Evolutionary conservation across 1,140 invertebrate species (phyloP), one percentile per base, ranked within the genome.

Genomic region (Diorhabda elongata): DNA sequence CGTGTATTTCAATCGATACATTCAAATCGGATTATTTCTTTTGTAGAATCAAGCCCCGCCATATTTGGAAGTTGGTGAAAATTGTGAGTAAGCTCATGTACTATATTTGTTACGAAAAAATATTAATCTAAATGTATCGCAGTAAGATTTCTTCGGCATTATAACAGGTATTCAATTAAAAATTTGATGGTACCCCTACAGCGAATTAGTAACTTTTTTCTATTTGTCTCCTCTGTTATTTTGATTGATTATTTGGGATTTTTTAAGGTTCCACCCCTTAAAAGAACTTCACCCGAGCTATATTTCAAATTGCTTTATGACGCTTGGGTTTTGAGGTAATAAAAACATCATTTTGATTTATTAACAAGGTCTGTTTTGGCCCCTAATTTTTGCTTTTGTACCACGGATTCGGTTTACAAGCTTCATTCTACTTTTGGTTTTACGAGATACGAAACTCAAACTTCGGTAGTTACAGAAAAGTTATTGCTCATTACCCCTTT

Each of bases 291-390:
- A 63, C 42, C n/a, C 61, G 26, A 45, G 11, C 42, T 44, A 44
- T 8, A 42, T 63, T 43, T 63, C 47, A 66, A 66, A 66, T 66
- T 66, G 64, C 58, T 66, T 66, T 66, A 66, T 58, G 64, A 43
- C 64, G 11, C 26, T 4, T 57, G 64, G 64, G 47, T 66, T 66
- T 57, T 56, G 47, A 57, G 44, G 64, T 66, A 58, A 66, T 66
- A 66, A 66, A 66, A 66, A 66, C 64, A 66, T 66, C 64, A 66
- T 57, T 66, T 58, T 66, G 64, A 66, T 66, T 66, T 66, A 66
- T 66, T 42, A 58, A 56, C 64, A 57, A 57, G 64, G 5, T 41
- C 44, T 42, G 61, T 66, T 42, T 43, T 6, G 44, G 26, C 64
- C 64, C 47, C 64, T 42, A 66, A 66, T 66, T 66, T 66, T 58